A percentile compares a stretch with the other conserved stretches of the same genome.
Evolutionary conservation across 2,888 invertebrate species (phyloP).

Genomic region (Himalopsyche kuldschensis): DNA sequence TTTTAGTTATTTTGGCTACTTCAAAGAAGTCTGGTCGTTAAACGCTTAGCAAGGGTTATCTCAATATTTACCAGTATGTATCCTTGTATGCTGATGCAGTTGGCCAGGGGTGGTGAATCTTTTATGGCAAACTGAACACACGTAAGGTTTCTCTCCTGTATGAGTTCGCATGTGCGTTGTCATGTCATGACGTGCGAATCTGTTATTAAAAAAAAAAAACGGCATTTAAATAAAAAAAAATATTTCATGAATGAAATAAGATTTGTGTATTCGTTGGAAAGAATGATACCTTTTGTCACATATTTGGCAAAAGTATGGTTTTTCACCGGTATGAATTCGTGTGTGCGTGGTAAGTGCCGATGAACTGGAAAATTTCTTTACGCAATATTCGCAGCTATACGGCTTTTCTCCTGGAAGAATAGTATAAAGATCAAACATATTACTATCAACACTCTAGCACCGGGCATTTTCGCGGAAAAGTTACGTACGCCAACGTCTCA

Average conservation of each 20-base stretch:
- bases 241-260: not conserved
- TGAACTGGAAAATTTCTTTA: conserved; percentile 57
- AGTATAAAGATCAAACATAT: not conserved
- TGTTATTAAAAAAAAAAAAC: conserved; percentile 37
- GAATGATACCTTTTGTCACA: conserved; percentile 33
- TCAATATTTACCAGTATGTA: conserved; percentile 47
- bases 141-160: conserved; percentile 60
- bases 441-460: too few species aligned
- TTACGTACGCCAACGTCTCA: too few species aligned
- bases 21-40: too few species aligned
- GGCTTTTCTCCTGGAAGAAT: conserved; percentile 49
- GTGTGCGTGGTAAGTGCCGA: conserved; percentile 57
- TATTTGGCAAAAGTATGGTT: conserved; percentile 40
- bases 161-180: conserved; percentile 59
- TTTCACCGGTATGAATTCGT: conserved; percentile 56
- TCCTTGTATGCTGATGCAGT: conserved; percentile 49
- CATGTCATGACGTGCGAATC: conserved; percentile 52
- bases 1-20: too few species aligned
- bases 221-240: not conserved
- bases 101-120: conserved; percentile 47
- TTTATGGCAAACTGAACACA: conserved; percentile 54
- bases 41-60: too few species aligned
- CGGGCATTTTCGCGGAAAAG: too few species aligned
- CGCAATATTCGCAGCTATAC: conserved; percentile 49
- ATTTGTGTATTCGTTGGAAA: not conserved